These are phyloP conservation scores for Arge pagana DNA, from an alignment of 2,888 invertebrate genomes.

Conservation along the genomic window DNA sequence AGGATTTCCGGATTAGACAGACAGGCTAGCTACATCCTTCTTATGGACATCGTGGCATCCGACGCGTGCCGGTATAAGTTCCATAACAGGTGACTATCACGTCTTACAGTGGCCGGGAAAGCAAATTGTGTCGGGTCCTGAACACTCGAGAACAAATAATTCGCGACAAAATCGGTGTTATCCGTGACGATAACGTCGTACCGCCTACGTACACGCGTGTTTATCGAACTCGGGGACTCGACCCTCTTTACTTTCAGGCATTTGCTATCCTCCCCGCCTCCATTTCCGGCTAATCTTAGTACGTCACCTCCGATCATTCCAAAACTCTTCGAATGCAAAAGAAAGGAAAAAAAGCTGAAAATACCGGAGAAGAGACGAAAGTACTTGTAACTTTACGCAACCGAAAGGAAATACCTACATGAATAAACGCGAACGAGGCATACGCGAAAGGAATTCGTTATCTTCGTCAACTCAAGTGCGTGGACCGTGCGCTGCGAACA, in stretches of 20 bases:
- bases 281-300: background rate
- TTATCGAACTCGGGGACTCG: background rate
- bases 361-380: background rate
- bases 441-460: background rate
- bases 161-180: too few relatives aligned
- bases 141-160: too few relatives aligned
- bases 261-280: too few relatives aligned
- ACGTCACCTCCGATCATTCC: background rate
- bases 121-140: conserved; percentile 5
- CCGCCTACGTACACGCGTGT: background rate
- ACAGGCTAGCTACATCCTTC: conserved; percentile 95
- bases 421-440: background rate
- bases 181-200: background rate
- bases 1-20: conserved; percentile 95
- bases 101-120: conserved; percentile 21
- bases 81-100: conserved; percentile 79
- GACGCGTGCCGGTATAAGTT: conserved; percentile 96
- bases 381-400: too few relatives aligned
- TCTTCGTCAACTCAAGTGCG: conserved; percentile 23
- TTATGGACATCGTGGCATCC: conserved; percentile 96
- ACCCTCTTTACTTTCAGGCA: background rate
- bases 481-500: conserved; percentile 52
- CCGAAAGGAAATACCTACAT: background rate
- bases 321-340: background rate
- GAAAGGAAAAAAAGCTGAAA: background rate